Evolutionary conservation across 2,797 vertebrate species (phyloP).

Genomic region (Brachyrhaphis roseni): DNA sequence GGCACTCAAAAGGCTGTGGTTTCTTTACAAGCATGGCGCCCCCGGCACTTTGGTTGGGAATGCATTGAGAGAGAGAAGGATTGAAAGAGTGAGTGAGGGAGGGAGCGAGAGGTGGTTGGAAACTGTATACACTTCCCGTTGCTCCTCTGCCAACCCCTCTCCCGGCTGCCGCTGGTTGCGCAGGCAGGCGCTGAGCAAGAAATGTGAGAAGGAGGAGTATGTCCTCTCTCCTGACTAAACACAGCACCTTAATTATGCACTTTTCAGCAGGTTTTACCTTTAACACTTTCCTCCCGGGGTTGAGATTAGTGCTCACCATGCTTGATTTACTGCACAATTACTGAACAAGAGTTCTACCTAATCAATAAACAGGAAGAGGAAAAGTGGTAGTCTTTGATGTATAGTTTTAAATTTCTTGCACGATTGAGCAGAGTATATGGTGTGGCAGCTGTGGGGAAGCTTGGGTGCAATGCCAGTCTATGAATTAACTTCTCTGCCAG

Average conservation of each 20-base stretch:
- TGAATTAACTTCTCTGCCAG: constrained; percentile 50
- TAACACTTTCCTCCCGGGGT: constrained; percentile 79
- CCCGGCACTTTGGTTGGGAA: constrained; percentile 91
- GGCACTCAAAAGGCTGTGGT: constrained; percentile 98
- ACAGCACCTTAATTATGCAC: constrained; percentile 72
- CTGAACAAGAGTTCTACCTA: constrained; percentile 73
- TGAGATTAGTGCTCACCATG: constrained; percentile 73
- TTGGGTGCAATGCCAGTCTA: constrained; percentile 52
- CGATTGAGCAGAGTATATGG: constrained; percentile 64
- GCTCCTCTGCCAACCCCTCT: constrained; percentile 74
- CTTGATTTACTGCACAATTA: constrained; percentile 80
- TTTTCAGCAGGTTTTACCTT: constrained; percentile 80
- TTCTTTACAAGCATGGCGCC: constrained; percentile 91
- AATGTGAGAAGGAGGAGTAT: constrained; percentile 76
- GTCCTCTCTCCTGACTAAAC: constrained; percentile 70
- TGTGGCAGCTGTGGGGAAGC: constrained; percentile 39
- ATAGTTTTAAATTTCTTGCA: constrained; percentile 73
- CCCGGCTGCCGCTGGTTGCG: constrained; percentile 65
- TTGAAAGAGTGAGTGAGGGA: constrained; percentile 68
- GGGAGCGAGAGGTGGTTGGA: constrained; percentile 75
- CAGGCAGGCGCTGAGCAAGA: constrained; percentile 71
- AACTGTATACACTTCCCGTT: constrained; percentile 78
- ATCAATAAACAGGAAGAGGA: constrained; percentile 78
- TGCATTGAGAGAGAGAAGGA: constrained; percentile 73
- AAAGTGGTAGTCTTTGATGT: constrained; percentile 77